Evolutionary conservation across 2,113 vertebrate genomes (phyloP).

Genomic region (Cyphomyrus discorhynchus): DNA sequence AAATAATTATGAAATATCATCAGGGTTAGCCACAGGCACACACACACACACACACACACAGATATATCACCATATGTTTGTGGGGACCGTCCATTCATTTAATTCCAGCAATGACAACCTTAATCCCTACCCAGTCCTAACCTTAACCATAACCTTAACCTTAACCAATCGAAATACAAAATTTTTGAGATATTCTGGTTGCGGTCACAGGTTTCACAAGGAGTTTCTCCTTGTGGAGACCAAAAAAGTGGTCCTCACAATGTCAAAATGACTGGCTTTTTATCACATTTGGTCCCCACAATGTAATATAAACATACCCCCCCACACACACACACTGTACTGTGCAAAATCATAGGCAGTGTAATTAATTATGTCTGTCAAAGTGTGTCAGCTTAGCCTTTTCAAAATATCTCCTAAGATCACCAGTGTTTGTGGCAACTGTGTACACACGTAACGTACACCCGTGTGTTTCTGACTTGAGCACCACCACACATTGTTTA

Average conservation of each 20-base stretch:
- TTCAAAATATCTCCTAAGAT: not conserved
- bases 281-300: not conserved
- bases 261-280: not conserved
- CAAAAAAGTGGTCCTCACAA: not conserved
- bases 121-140: too few species aligned
- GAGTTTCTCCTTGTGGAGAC: not conserved
- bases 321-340: not conserved
- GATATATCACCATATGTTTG: too few species aligned
- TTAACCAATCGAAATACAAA: too few species aligned
- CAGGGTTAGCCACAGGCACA: not conserved
- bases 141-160: too few species aligned
- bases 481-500: not conserved
- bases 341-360: not conserved
- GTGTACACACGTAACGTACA: not conserved
- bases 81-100: too few species aligned
- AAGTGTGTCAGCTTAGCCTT: not conserved
- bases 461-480: not conserved
- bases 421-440: not conserved
- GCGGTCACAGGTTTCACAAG: too few species aligned
- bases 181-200: too few species aligned
- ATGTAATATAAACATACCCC: not conserved
- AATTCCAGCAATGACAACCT: too few species aligned
- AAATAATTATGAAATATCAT: not conserved
- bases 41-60: not conserved
- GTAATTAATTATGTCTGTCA: not conserved